Evolutionary conservation across 2,888 invertebrate species (phyloP), one percentile per base, ranked within the genome.

Genomic region (Drosophila fulvimacula): DNA sequence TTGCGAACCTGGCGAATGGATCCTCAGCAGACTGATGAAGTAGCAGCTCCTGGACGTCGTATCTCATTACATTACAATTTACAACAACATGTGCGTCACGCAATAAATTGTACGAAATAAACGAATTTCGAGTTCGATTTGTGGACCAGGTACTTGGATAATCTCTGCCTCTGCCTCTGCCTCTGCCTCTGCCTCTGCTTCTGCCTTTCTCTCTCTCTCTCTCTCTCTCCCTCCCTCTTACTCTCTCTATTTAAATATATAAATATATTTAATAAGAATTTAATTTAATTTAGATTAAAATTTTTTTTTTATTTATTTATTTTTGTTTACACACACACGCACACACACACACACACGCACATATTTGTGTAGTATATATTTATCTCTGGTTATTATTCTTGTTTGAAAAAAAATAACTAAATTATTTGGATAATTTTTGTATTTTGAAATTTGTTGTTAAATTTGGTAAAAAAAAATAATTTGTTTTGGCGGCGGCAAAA

Each of bases 21-120:
- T 92, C 92, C 91, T 93, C 93, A 91, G 92, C 93, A 91, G 92
- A 92, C 92, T 93, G 92, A 90, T 92, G 93, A 92, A 93, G 86
- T 86, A 86, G 92, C 90, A 93, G 91, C 92, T 93, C 93, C 90
- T 93, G 93, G 88, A 93, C 92, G 92, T 93, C 93, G 93, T 93
- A 93, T 93, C 93, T 93, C 93, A 93, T 93, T 90, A 93, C 93
- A 93, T 92, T 90, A 92, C 92, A 92, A 89, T 91, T 91, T 79
- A 38, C 69, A 66, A 69, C 73, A 76, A 79, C 82, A 76, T 76
- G 79, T 88, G 86, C 81, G 81, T 80, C 82, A 80, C 69, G 86
- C 84, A 76, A 65, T 64, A 79, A 85, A 48, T 48, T 32, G 9
- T 21, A 30, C 46, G 9, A 46, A 46, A 27, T 46, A 1, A 10